Percentiles rank a stretch among this genome's conserved stretches.
Evolutionary conservation across 2,113 vertebrate genomes (phyloP).

Genomic region (Hippotragus niger): DNA sequence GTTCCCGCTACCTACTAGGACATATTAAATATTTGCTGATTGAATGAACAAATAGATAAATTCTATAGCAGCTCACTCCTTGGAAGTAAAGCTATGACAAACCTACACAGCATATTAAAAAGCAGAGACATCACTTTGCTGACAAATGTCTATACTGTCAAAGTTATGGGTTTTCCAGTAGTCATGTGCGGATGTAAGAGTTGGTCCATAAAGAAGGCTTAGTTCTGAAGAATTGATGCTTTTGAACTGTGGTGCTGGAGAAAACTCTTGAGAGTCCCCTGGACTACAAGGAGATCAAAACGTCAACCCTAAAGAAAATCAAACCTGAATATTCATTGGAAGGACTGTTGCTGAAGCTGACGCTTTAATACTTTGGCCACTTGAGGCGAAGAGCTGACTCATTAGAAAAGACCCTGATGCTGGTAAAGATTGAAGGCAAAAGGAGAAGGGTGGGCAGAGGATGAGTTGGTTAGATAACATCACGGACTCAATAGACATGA

Average conservation of each 20-base stretch:
- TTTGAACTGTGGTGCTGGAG: background rate
- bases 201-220: background rate
- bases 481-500: background rate
- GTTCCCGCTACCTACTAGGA: background rate
- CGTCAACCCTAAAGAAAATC: background rate
- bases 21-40: background rate
- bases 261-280: background rate
- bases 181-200: background rate
- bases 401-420: background rate
- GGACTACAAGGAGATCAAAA: background rate
- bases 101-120: background rate
- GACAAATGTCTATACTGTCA: background rate
- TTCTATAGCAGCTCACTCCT: background rate
- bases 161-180: background rate
- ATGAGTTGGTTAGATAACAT: background rate
- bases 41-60: background rate
- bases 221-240: background rate
- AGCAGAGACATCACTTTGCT: background rate
- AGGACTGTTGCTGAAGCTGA: background rate
- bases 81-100: background rate
- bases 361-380: background rate
- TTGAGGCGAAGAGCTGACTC: background rate
- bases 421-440: background rate
- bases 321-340: background rate
- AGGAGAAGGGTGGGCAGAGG: background rate